phyloP scores from a whole-genome alignment of 2,888 invertebrate species.

The Agriopis aurantiaria region DNA sequence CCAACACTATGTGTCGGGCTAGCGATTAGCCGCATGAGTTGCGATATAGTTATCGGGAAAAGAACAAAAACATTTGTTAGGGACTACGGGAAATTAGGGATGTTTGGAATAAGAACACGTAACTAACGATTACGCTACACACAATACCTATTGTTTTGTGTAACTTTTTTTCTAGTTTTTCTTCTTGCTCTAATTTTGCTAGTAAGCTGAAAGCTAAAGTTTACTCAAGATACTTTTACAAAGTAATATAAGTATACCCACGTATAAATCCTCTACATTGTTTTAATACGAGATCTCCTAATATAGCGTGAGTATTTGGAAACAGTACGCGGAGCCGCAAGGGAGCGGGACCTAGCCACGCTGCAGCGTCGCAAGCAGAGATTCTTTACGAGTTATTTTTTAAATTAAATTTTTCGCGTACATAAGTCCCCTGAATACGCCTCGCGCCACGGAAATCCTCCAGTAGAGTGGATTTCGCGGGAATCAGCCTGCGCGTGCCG shows the following conservation, averaged over 20 bases:
- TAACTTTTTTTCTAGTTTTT: background rate
- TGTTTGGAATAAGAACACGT: constrained; percentile 5
- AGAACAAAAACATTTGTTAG: constrained; percentile 23
- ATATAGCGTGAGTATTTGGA: constrained; percentile 34
- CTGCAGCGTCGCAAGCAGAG: constrained; percentile 31
- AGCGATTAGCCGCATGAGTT: constrained; percentile 33
- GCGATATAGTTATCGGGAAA: constrained; percentile 28
- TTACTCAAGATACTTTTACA: background rate
- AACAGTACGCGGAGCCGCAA: constrained; percentile 25
- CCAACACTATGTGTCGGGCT: constrained; percentile 29
- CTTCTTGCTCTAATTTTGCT: background rate
- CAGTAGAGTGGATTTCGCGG: constrained; percentile 52
- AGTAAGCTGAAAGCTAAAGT: no score
- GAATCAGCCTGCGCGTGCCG: constrained; percentile 46
- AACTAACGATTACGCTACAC: background rate
- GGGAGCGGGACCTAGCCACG: constrained; percentile 13
- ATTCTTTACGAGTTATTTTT: constrained; percentile 59
- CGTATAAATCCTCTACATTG: constrained; percentile 28
- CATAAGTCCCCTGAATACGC: constrained; percentile 55
- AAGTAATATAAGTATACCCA: background rate
- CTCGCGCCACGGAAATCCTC: constrained; percentile 52
- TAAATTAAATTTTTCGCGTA: constrained; percentile 67
- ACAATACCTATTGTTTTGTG: background rate
- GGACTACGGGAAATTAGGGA: constrained; percentile 19
- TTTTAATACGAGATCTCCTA: constrained; percentile 30